Percentiles rank a stretch among this genome's conserved stretches.
Conservation (phyloP, 2,888 invertebrate genomes). For the Emmelina monodactyla region DNA sequence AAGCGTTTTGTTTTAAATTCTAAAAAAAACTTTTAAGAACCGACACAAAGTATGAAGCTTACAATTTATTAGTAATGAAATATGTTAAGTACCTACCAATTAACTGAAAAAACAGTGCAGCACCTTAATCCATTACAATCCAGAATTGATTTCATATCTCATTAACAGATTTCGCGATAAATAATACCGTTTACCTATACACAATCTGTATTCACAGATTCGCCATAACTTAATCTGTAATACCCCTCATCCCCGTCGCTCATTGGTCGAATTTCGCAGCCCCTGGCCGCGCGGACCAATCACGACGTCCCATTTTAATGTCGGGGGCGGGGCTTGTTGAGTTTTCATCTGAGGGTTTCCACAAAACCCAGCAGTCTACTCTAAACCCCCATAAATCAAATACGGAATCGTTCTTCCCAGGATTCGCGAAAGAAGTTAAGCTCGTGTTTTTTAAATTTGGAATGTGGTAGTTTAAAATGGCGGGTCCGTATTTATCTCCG, state of each 20-base stretch:
- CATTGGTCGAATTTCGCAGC: conserved; percentile 51
- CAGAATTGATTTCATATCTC: conserved; percentile 32
- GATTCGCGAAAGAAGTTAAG: background rate
- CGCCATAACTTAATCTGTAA: conserved; percentile 60
- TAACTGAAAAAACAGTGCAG: too few species aligned
- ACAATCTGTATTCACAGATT: conserved; percentile 44
- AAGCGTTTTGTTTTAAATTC: too few species aligned
- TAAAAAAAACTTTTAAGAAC: too few species aligned
- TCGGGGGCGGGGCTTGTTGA: conserved; percentile 52
- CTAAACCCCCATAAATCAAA: too few species aligned
- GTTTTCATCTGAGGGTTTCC: conserved; percentile 46
- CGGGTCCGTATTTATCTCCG: conserved; percentile 86
- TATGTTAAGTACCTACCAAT: too few species aligned
- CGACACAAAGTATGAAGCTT: too few species aligned
- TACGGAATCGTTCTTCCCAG: too few species aligned
- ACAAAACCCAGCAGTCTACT: conserved; percentile 45
- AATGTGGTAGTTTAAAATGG: conserved; percentile 64
- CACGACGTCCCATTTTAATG: conserved; percentile 24
- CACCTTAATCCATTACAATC: too few species aligned
- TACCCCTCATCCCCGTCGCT: conserved; percentile 27
- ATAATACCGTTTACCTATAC: conserved; percentile 37
- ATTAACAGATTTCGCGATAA: conserved; percentile 37
- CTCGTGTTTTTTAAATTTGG: background rate
- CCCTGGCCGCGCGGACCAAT: conserved; percentile 47
- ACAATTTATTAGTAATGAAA: too few species aligned